Percentiles rank a stretch among this genome's conserved stretches.
Evolutionary conservation across 1,140 invertebrate genomes (phyloP).

Genomic region (Pogonomyrmex californicus): DNA sequence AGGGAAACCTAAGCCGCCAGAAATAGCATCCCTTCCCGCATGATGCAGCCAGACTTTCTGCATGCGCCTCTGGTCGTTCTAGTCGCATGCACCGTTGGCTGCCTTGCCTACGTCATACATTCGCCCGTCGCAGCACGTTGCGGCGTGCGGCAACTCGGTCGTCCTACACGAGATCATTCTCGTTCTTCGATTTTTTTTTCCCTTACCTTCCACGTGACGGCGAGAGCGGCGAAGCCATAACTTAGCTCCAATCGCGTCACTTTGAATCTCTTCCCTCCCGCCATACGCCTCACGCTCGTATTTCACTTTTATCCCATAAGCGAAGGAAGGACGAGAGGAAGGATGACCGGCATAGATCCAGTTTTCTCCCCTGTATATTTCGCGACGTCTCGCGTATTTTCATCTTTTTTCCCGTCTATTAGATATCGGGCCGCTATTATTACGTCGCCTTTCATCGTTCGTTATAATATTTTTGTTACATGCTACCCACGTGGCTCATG

Average conservation of each 20-base stretch:
- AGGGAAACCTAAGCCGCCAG: constrained; percentile 76
- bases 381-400: constrained; percentile 13
- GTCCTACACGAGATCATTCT: constrained; percentile 37
- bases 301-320: constrained; percentile 20
- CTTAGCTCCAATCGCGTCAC: not conserved
- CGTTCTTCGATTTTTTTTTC: constrained; percentile 23
- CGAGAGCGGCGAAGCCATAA: constrained; percentile 20
- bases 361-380: not conserved
- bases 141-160: constrained; percentile 19
- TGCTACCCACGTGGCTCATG: constrained; percentile 51
- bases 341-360: not conserved
- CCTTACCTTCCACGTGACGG: not conserved
- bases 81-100: constrained; percentile 74
- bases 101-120: constrained; percentile 66
- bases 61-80: constrained; percentile 71
- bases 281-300: not conserved
- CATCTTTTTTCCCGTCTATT: constrained; percentile 6
- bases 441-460: constrained; percentile 58
- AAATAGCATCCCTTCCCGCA: constrained; percentile 78
- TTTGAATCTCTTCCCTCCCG: not conserved
- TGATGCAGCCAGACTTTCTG: constrained; percentile 72
- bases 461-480: constrained; percentile 61
- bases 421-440: constrained; percentile 49
- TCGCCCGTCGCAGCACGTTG: constrained; percentile 27
- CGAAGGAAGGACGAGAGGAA: not conserved